Evolutionary conservation across 2,888 invertebrate species (phyloP).

Genomic region (Drosophila subsilvestris): DNA sequence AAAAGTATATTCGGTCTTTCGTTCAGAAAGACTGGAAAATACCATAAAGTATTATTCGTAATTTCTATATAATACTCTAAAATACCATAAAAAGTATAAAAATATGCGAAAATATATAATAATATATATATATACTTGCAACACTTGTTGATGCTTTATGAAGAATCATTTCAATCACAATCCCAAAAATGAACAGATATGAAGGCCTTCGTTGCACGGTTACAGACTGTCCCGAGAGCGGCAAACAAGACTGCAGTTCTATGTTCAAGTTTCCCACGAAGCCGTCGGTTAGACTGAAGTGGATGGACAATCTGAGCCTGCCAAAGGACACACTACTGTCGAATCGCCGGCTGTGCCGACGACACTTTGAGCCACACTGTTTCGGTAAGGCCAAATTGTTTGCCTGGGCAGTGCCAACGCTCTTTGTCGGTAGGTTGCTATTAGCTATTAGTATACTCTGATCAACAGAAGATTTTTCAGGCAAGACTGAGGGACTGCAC

Average conservation of each 20-base stretch:
- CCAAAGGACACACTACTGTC: neutral
- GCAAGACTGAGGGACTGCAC: constrained; percentile 18
- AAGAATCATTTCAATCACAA: too few relatives aligned
- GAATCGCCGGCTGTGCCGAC: constrained; percentile 31
- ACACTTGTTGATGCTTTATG: constrained; percentile 24
- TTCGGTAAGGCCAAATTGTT: constrained; percentile 12
- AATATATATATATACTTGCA: too few relatives aligned
- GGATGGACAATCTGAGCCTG: constrained; percentile 45
- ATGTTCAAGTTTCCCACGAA: constrained; percentile 39
- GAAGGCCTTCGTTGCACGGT: constrained; percentile 23
- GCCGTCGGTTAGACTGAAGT: constrained; percentile 27
- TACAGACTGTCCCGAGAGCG: constrained; percentile 34
- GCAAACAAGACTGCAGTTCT: constrained; percentile 15
- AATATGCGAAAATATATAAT: too few relatives aligned
- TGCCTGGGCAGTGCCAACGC: constrained; percentile 46
- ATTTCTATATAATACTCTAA: too few relatives aligned
- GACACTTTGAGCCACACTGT: constrained; percentile 43
- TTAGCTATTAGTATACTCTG: neutral
- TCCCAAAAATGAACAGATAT: constrained; percentile 12
- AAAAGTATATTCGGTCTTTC: too few relatives aligned
- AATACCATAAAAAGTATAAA: too few relatives aligned
- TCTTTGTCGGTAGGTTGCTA: constrained; percentile 32
- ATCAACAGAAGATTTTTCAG: constrained; percentile 11
- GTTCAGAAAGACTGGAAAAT: too few relatives aligned
- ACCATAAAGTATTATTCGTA: too few relatives aligned